These are phyloP conservation scores for Phragmatobia fuliginosa DNA, from an alignment of 2,888 invertebrate genomes.

Conservation along the genomic window DNA sequence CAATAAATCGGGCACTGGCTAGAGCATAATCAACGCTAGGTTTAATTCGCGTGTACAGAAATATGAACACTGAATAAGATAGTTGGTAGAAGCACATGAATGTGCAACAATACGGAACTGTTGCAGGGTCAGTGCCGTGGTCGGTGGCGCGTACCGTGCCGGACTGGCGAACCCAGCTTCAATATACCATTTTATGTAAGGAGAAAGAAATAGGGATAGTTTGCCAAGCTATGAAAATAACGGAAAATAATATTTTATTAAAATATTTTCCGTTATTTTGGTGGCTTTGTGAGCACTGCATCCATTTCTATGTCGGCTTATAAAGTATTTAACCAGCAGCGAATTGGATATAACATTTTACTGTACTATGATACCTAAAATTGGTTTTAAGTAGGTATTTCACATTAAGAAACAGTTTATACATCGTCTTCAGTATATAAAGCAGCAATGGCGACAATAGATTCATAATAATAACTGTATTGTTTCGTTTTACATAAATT, in stretches of 20 bases:
- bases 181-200: conserved; percentile 21
- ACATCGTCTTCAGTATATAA: not conserved
- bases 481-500: conserved; percentile 7
- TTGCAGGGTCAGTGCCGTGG: conserved; percentile 76
- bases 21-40: not conserved
- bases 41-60: conserved; percentile 4
- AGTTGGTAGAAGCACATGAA: conserved; percentile 55
- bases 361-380: not conserved
- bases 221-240: too few relatives aligned
- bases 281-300: not conserved
- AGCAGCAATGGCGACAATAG: not conserved
- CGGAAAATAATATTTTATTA: too few relatives aligned
- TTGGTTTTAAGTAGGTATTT: not conserved
- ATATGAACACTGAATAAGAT: conserved; percentile 28
- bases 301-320: not conserved
- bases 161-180: conserved; percentile 32
- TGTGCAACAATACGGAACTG: conserved; percentile 73
- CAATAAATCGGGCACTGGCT: conserved; percentile 1
- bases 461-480: conserved; percentile 4
- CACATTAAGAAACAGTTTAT: not conserved
- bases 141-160: conserved; percentile 67
- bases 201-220: conserved; percentile 19
- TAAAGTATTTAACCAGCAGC: not conserved
- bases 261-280: not conserved
- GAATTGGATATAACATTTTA: not conserved